Base-by-base conservation (phyloP, 30 jellyfish, hydroid and myxozoan genomes). In the Rhopilema esculentum region DNA sequence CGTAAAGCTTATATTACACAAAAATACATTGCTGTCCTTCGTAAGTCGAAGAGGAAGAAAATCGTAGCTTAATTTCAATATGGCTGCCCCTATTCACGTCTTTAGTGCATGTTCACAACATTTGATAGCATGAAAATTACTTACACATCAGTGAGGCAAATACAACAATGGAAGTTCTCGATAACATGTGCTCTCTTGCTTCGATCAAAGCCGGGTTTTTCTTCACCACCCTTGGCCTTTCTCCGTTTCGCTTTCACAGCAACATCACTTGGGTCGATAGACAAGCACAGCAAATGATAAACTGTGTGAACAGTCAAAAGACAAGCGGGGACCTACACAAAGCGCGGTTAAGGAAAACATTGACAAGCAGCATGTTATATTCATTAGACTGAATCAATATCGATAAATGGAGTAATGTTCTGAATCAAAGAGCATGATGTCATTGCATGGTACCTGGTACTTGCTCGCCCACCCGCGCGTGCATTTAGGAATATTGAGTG, bases 101-200 rank as follows among this genome's bases (percentile, higher is more conserved):
- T n/a, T n/a, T n/a, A n/a, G n/a, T n/a, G n/a, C n/a, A 16, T 26
- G 29, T 12, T 21, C 8, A 19, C 27, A 1, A 69, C 31, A 7
- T 7, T 20, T 4, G 62, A 22, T 4, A 15, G 4, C 7, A 31
- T n/a, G n/a, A 8, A 1, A 12, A 6, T 71, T 69, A 86, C 99
- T 89, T 90, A 95, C 99, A 95, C 99, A 51, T 85, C 84, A 18
- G 94, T 82, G 25, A 84, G 91, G 77, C 99, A 95, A 22, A 95
- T 95, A 64, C 95, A 89, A 73, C 99, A 95, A 69, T 84, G 96
- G 32, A 95, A 75, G 80, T 95, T 90, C 74, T 95, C 99, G 9
- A 95, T 95, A 51, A 95, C 99, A 80, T 90, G 99, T 18, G 95
- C 73, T 27, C 88, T 82, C 80, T 84, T 85, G 17, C 57, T 79